phyloP scores from a whole-genome alignment of 1,140 invertebrate genomes.

The Helicorthomorpha holstii region DNA sequence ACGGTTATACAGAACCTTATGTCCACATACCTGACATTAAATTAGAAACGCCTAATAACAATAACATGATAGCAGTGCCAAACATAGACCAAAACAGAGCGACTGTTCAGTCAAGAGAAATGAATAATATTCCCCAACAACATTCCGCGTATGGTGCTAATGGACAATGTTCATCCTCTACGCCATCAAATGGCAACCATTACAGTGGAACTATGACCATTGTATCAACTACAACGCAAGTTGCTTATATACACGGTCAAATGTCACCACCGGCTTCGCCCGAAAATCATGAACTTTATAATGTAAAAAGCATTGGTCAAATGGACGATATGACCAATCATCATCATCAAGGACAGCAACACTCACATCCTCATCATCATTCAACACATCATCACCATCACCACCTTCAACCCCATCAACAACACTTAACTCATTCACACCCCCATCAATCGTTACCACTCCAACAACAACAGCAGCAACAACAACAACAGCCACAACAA shows the following conservation, averaged over 20 bases:
- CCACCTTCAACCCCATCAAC: conserved; percentile 7
- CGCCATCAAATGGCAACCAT: not conserved
- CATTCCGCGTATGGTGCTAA: not conserved
- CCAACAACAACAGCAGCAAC: conserved; percentile 7
- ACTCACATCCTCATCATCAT: conserved; percentile 2
- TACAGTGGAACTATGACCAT: conserved; percentile 17
- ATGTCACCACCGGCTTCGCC: conserved; percentile 35
- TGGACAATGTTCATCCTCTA: not conserved
- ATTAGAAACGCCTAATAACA: not conserved
- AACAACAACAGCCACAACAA: conserved; percentile 12
- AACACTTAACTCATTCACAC: not conserved
- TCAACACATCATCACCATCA: conserved; percentile 10
- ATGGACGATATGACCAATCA: conserved; percentile 1
- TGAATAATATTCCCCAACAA: not conserved
- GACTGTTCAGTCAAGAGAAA: not conserved
- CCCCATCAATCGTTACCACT: conserved; percentile 10
- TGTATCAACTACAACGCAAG: conserved; percentile 14
- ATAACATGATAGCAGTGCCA: not conserved
- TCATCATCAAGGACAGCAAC: not conserved
- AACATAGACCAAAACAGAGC: not conserved
- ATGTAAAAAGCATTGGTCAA: not conserved
- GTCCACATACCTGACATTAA: not conserved
- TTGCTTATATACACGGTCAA: conserved; percentile 24
- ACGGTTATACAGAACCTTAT: not conserved
- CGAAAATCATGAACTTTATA: conserved; percentile 19